Percentiles rank a stretch among this genome's conserved stretches.
These are phyloP conservation scores for Machimus atricapillus DNA, from an alignment of 2,888 invertebrate genomes.

Conservation along the genomic window DNA sequence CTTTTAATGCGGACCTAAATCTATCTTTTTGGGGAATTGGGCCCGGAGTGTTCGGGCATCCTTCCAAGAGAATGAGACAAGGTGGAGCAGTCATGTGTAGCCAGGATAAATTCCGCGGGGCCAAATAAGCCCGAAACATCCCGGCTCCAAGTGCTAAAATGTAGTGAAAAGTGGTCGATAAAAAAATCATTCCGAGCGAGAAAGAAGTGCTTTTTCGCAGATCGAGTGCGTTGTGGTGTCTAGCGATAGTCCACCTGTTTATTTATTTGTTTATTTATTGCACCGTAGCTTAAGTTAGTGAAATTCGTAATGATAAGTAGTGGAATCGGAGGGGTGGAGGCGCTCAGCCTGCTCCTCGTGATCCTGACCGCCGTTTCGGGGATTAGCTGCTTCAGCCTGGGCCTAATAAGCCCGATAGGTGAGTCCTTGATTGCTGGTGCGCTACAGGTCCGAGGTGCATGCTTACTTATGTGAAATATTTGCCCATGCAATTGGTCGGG, in stretches of 20 bases:
- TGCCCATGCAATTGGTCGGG: not conserved
- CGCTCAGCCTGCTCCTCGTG: not conserved
- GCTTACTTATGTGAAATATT: not conserved
- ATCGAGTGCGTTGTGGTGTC: not conserved
- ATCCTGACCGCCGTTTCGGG: conserved; percentile 15
- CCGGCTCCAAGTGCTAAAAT: conserved; percentile 10
- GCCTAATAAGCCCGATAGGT: conserved; percentile 50
- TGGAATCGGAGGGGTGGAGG: not conserved
- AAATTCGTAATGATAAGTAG: conserved; percentile 7
- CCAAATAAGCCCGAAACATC: not conserved
- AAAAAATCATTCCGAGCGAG: not conserved
- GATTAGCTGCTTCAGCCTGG: conserved; percentile 47
- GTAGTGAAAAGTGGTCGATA: not conserved
- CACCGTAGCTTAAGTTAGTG: conserved; percentile 9
- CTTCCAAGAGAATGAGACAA: not conserved
- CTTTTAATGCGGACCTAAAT: not conserved
- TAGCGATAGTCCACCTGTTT: not conserved
- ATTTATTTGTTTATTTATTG: conserved; percentile 36
- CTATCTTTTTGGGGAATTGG: not conserved
- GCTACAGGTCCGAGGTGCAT: not conserved
- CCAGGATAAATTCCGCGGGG: not conserved
- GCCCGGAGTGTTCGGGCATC: not conserved
- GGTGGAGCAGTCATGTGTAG: not conserved
- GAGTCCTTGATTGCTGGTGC: conserved; percentile 34
- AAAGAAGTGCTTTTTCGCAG: not conserved